Conservation (phyloP, 2,797 vertebrate genomes). For the Protonibea diacanthus region DNA sequence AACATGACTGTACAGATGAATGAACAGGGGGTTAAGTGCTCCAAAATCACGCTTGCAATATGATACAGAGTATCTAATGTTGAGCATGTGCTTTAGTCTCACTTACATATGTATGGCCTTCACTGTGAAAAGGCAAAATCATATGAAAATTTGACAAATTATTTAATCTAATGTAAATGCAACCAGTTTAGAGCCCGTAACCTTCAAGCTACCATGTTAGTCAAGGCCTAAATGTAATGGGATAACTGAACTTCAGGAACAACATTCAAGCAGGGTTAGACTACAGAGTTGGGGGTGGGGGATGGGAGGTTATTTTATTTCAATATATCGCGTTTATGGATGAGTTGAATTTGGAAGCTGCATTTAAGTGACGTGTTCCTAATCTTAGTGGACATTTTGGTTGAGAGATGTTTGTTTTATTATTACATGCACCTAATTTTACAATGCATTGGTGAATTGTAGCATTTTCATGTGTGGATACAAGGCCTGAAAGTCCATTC, state of each 20-base stretch:
- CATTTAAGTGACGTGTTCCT: no score
- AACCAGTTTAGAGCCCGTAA: background rate
- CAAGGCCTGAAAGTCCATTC: background rate
- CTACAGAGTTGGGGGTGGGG: background rate
- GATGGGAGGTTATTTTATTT: background rate
- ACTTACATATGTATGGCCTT: constrained; percentile 33
- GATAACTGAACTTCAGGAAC: background rate
- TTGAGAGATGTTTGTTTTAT: background rate
- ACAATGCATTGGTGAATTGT: background rate
- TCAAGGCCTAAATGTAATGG: background rate
- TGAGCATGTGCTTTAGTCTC: constrained; percentile 18
- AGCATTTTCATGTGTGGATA: background rate
- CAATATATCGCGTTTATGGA: no score
- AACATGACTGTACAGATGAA: constrained; percentile 18
- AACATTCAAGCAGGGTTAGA: background rate
- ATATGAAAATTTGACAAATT: constrained; percentile 40
- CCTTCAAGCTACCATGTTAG: constrained; percentile 6
- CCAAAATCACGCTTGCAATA: constrained; percentile 39
- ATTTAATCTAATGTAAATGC: constrained; percentile 39
- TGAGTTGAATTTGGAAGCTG: no score
- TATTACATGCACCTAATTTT: background rate
- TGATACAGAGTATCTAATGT: constrained; percentile 26
- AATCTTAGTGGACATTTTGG: background rate
- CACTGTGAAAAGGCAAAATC: constrained; percentile 12
- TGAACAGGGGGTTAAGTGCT: constrained; percentile 13